Evolutionary conservation across 2,888 invertebrate genomes (phyloP).

Genomic region (Temnothorax rugatulus): DNA sequence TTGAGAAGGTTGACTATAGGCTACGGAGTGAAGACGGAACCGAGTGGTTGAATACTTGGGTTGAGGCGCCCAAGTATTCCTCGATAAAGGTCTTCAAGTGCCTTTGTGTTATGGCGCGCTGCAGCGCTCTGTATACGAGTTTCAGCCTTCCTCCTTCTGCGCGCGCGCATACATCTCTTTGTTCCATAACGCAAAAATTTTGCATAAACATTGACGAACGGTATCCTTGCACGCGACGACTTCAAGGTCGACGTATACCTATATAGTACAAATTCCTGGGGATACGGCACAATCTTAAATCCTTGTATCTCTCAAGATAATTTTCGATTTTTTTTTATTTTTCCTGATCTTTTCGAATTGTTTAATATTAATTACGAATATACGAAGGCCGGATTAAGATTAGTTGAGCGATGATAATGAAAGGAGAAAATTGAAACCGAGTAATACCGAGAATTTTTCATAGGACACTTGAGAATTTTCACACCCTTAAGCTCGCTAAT

Average conservation of each 20-base stretch:
- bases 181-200: conserved; percentile 22
- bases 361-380: not conserved
- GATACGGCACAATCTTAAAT: not conserved
- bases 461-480: conserved; percentile 30
- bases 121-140: conserved; percentile 34
- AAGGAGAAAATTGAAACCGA: not conserved
- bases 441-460: not conserved
- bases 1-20: conserved; percentile 77
- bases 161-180: not conserved
- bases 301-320: not conserved
- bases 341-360: not conserved
- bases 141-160: conserved; percentile 33
- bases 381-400: not conserved
- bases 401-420: not conserved
- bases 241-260: conserved; percentile 16
- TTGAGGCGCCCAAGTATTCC: conserved; percentile 77
- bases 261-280: not conserved
- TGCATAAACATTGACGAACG: conserved; percentile 27
- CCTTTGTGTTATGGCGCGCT: conserved; percentile 67
- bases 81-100: conserved; percentile 75
- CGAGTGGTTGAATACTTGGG: conserved; percentile 79
- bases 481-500: conserved; percentile 20
- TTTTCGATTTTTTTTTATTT: not conserved
- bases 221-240: not conserved
- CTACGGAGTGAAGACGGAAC: conserved; percentile 70